Evolutionary conservation across 2,797 vertebrate species (phyloP).

Genomic region (Liasis olivaceus): DNA sequence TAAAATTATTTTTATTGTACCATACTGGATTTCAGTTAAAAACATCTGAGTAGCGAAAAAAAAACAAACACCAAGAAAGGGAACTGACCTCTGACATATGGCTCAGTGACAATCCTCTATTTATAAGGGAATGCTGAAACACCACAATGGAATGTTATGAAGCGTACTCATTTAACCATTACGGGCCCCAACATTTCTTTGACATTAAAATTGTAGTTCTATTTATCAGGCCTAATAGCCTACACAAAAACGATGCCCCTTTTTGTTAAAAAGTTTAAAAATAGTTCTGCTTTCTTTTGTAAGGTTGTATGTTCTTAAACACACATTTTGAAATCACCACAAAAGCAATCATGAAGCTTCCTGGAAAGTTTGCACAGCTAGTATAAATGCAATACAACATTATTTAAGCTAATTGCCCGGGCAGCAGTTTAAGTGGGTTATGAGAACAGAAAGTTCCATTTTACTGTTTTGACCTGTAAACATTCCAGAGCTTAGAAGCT

Average conservation of each 20-base stretch:
- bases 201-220: slow-evolving; percentile 14
- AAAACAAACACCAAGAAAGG: not conserved
- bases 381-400: not conserved
- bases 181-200: not conserved
- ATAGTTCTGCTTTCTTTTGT: slow-evolving; percentile 39
- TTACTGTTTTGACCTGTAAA: not conserved
- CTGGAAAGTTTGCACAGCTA: slow-evolving; percentile 11
- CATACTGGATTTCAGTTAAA: not conserved
- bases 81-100: not conserved
- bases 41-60: not conserved
- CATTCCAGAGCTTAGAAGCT: not conserved
- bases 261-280: slow-evolving; percentile 9
- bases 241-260: slow-evolving; percentile 1
- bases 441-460: slow-evolving; percentile 3
- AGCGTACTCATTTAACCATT: slow-evolving; percentile 9
- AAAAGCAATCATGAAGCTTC: not conserved
- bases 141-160: not conserved
- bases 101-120: not conserved
- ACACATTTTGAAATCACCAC: not conserved
- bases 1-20: not conserved
- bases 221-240: not conserved
- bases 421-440: not conserved
- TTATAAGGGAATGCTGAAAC: not conserved
- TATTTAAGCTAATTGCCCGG: slow-evolving; percentile 26
- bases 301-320: not conserved